These are phyloP conservation scores for Parauchenoglanis punctatus DNA, from an alignment of 2,797 vertebrate species.

Conservation along the genomic window DNA sequence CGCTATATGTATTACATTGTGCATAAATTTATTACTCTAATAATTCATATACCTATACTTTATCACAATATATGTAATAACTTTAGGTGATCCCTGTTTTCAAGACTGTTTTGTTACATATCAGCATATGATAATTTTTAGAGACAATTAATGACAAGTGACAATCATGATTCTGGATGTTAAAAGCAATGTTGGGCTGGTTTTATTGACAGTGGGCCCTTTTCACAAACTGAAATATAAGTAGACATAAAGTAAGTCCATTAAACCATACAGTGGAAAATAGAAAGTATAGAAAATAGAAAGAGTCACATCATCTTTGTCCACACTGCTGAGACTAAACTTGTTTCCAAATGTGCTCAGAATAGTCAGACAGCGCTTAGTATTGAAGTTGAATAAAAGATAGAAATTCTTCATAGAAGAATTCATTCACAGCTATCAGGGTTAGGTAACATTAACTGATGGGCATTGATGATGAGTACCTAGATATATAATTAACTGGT, in stretches of 20 bases:
- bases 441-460: background rate
- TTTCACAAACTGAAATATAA: background rate
- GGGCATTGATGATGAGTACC: background rate
- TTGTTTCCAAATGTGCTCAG: too few species aligned
- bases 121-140: too few species aligned
- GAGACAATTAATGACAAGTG: too few species aligned
- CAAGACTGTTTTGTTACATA: too few species aligned
- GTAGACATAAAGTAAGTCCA: background rate
- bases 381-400: background rate
- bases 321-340: background rate
- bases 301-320: background rate
- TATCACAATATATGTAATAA: background rate
- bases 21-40: background rate
- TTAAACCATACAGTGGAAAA: background rate
- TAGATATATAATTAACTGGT: background rate
- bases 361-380: too few species aligned
- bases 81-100: too few species aligned
- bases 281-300: background rate
- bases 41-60: background rate
- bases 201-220: too few species aligned
- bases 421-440: background rate
- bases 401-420: background rate
- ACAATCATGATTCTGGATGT: too few species aligned
- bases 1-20: background rate
- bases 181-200: too few species aligned